Percentiles rank a stretch among this genome's conserved stretches.
phyloP scores from a whole-genome alignment of 2,797 vertebrate genomes.

The Mus spretus region DNA sequence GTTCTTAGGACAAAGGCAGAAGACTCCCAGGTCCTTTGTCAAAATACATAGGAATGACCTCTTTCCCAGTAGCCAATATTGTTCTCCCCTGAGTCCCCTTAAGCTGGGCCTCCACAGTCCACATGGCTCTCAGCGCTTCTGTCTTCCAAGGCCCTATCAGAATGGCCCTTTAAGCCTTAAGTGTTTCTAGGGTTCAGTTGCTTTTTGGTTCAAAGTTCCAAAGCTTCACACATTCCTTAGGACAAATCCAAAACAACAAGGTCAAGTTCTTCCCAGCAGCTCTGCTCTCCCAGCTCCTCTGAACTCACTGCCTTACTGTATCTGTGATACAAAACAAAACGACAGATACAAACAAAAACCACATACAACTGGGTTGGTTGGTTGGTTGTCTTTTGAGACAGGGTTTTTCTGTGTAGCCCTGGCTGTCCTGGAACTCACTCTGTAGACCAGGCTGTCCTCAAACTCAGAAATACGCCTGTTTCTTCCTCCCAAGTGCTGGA shows the following conservation, averaged over 20 bases:
- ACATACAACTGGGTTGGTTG: neutral
- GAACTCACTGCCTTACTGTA: neutral
- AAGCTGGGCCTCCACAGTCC: neutral
- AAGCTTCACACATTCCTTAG: neutral
- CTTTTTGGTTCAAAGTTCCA: neutral
- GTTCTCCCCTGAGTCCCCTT: too few species aligned
- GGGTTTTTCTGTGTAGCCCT: neutral
- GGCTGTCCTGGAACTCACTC: neutral
- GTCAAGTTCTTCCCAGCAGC: neutral
- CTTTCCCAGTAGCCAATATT: neutral
- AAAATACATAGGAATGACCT: neutral
- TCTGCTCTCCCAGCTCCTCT: too few species aligned
- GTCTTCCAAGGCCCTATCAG: neutral
- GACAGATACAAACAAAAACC: neutral
- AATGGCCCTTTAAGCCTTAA: neutral
- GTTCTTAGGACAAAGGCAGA: neutral
- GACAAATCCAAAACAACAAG: neutral
- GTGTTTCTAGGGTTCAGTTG: neutral
- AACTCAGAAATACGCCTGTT: too few species aligned
- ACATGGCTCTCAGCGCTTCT: neutral
- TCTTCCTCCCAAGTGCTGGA: neutral
- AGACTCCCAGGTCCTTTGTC: neutral
- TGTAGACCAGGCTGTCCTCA: neutral
- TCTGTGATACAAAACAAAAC: neutral
- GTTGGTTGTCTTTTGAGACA: neutral